Base-by-base conservation (phyloP, 2,888 invertebrate species). In the Heliconius cydno region DNA sequence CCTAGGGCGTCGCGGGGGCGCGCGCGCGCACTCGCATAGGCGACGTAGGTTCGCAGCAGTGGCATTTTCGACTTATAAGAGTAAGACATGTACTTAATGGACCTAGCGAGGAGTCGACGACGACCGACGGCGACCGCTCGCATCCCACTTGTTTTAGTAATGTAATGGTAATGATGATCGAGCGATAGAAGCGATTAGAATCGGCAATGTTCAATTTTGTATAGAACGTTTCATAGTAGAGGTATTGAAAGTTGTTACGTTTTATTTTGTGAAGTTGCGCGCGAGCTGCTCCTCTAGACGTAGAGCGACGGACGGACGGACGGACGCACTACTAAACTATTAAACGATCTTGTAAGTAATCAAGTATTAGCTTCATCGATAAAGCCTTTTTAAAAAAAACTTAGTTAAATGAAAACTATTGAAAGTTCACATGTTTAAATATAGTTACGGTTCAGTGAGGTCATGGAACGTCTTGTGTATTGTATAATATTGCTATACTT, bases 341-440 rank as follows among this genome's bases (percentile, higher is more conserved):
- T 92, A 92, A 91, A 94, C 94, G 92, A 92, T 94, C 94, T 94
- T 93, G 92, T 94, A 94, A 94, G 92, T 95, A 94, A 94, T 93
- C 94, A 93, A 94, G 94, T 94, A 94, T 94, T 94, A 94, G 95
- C 94, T 95, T 95, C 92, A 93, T 94, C 93, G 92, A 94, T 94
- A 94, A 95, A 94, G 94, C 94, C 94, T 94, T 95, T 94, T 92
- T 91, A 92, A 94, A 92, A 34, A 86, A 91, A 92, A 90, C 85
- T 90, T 92, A 92, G 91, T 93, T 92, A 92, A 93, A 90, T 74
- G 63, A 90, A 91, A 91, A 91, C 91, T 92, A 93, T 93, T 93
- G 91, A 93, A 92, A 92, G 85, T 93, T 93, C 92, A 93, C 93
- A 90, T 91, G 91, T 92, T 94, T 91, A 92, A 91, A 90, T 89